Conservation (phyloP, 2,797 vertebrate genomes). For the Coreius guichenoti region DNA sequence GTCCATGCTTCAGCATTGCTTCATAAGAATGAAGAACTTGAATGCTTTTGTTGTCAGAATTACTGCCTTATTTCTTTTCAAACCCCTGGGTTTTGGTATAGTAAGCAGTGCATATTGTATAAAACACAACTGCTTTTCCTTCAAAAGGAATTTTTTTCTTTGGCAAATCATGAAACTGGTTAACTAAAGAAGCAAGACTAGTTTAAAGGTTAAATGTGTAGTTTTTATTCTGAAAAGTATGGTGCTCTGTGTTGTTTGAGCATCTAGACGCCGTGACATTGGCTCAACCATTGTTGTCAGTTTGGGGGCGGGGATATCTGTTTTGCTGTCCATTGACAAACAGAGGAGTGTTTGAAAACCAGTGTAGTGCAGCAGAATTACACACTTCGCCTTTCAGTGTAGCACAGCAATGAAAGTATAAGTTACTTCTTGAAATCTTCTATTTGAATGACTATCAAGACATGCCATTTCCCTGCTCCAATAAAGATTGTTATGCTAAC, state of each 20-base stretch:
- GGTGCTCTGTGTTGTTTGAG: background rate
- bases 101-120: slow-evolving; percentile 18
- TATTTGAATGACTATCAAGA: slow-evolving; percentile 62
- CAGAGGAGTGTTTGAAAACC: background rate
- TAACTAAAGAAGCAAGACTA: slow-evolving; percentile 2
- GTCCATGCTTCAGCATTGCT: slow-evolving; percentile 11
- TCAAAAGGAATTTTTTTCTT: background rate
- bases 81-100: slow-evolving; percentile 15
- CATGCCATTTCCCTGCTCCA: slow-evolving; percentile 65
- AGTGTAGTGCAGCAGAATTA: background rate
- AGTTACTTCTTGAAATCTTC: background rate
- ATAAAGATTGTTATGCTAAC: slow-evolving; percentile 64
- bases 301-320: background rate
- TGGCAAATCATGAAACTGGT: background rate
- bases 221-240: background rate
- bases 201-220: background rate
- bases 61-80: slow-evolving; percentile 36
- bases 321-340: background rate
- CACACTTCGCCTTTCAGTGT: background rate
- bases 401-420: background rate
- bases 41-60: slow-evolving; percentile 32
- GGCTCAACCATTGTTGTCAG: background rate
- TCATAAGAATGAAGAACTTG: slow-evolving; percentile 24
- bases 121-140: background rate
- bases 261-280: background rate